phyloP scores from a whole-genome alignment of 2,888 invertebrate species.

The Zhengitettix transpicula region DNA sequence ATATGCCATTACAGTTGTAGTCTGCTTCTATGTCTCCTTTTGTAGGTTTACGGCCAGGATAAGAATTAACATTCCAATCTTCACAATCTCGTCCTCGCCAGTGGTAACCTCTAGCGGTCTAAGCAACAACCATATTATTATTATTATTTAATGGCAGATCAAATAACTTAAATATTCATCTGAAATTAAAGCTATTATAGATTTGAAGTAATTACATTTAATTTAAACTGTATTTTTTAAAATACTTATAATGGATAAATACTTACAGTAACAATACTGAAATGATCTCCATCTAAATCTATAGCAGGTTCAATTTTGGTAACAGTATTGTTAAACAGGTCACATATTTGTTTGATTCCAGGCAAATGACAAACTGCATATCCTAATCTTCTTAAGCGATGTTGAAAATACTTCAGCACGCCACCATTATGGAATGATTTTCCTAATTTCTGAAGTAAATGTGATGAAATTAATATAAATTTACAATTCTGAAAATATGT shows the following conservation, averaged over 20 bases:
- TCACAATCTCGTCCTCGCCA: conserved; percentile 22
- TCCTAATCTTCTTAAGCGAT: not conserved
- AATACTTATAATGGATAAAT: not conserved
- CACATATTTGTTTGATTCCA: conserved; percentile 18
- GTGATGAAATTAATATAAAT: not conserved
- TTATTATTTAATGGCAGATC: not conserved
- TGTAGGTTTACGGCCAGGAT: conserved; percentile 19
- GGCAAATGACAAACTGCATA: conserved; percentile 19
- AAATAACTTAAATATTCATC: too few relatives aligned
- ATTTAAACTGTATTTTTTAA: too few relatives aligned
- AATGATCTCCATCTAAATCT: conserved; percentile 20
- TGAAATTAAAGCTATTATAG: too few relatives aligned
- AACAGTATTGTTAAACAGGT: conserved; percentile 18
- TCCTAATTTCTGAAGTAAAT: not conserved
- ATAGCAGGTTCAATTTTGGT: conserved; percentile 17
- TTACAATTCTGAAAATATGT: not conserved
- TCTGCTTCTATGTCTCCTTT: conserved; percentile 16
- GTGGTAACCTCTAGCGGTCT: conserved; percentile 18
- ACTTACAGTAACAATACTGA: conserved; percentile 19
- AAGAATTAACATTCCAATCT: conserved; percentile 16
- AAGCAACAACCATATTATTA: not conserved
- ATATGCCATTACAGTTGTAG: conserved; percentile 22
- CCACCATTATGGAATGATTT: not conserved
- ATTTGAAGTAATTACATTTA: too few relatives aligned
- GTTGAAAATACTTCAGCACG: not conserved